Conservation (phyloP, 2,797 vertebrate species). For the Lepus townsendii region DNA sequence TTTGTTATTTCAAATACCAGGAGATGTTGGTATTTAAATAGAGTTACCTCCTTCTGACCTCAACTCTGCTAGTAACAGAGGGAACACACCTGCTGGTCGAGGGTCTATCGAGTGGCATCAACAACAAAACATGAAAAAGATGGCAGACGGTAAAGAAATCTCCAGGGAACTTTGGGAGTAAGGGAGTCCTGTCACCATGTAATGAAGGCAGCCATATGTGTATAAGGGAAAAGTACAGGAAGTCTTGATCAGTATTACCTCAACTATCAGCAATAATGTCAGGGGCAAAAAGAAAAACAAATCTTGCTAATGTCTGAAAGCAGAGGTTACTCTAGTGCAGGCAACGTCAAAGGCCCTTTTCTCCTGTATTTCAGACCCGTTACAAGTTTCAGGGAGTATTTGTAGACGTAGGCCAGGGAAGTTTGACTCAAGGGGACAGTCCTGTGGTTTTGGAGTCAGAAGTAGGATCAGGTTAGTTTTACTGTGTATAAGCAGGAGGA, state of each 20-base stretch:
- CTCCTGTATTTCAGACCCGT: constrained; percentile 47
- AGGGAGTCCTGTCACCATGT: neutral
- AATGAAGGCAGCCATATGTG: neutral
- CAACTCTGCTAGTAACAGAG: neutral
- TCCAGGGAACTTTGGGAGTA: neutral
- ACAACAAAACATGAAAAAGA: neutral
- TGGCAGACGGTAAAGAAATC: neutral
- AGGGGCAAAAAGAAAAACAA: neutral
- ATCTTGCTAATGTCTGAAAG: neutral
- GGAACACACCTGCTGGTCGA: neutral
- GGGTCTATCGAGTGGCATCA: neutral
- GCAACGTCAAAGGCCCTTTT: constrained; percentile 55
- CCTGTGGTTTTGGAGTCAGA: constrained; percentile 47
- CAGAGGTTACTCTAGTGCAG: constrained; percentile 45
- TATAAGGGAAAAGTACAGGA: neutral
- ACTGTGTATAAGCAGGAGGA: neutral
- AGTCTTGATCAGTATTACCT: neutral
- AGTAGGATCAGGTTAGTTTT: neutral
- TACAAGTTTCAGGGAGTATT: constrained; percentile 45
- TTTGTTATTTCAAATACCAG: neutral
- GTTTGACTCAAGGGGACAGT: constrained; percentile 42
- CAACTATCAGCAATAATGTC: neutral
- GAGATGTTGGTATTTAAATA: neutral
- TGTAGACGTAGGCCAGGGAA: constrained; percentile 43
- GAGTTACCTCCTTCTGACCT: neutral